A percentile compares a stretch with the other conserved stretches of the same genome.
Conservation (phyloP, 1,140 invertebrate genomes). For the Nomia melanderi region DNA sequence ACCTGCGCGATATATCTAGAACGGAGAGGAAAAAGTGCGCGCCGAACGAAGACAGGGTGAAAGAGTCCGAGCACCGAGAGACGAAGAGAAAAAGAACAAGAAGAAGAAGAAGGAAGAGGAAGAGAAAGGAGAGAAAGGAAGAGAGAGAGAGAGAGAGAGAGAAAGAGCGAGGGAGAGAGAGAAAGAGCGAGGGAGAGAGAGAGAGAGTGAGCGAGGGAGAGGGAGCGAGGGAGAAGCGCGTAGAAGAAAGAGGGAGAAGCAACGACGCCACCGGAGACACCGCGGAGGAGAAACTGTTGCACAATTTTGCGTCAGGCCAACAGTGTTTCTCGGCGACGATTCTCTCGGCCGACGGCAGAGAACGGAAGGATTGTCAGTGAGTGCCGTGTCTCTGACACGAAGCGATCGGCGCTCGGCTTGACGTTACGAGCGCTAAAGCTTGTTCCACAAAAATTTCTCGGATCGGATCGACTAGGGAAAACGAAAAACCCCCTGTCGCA, state of each 20-base stretch:
- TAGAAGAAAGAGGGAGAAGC: conserved; percentile 10
- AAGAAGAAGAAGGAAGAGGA: background rate
- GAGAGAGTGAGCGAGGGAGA: background rate
- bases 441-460: no score
- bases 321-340: conserved; percentile 4
- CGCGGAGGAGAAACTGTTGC: background rate
- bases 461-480: no score
- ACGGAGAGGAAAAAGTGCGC: conserved; percentile 12
- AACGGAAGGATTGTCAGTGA: conserved; percentile 51
- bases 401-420: background rate
- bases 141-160: background rate
- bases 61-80: conserved; percentile 9
- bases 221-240: background rate
- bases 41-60: background rate
- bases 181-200: conserved; percentile 13
- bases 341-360: background rate
- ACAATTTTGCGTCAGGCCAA: conserved; percentile 28
- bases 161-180: conserved; percentile 1
- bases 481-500: no score
- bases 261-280: background rate
- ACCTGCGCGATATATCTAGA: conserved; percentile 18
- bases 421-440: background rate
- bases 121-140: background rate
- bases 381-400: conserved; percentile 48
- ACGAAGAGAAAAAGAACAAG: background rate